phyloP scores from a whole-genome alignment of 92 coral and sea anemone genomes.

The Phenganax marumi region DNA sequence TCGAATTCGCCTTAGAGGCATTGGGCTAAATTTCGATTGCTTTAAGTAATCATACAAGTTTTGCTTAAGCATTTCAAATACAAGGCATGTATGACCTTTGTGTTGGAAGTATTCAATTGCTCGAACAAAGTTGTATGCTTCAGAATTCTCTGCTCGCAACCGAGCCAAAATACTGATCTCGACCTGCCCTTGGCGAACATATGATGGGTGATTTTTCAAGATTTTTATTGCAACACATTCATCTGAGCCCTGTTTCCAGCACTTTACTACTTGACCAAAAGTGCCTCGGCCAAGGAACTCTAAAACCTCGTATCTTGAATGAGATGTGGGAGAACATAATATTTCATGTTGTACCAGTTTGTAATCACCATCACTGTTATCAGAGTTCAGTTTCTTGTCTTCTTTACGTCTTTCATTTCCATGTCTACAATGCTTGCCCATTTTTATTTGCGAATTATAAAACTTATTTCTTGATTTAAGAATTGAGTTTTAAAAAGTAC shows the following conservation, averaged over 20 bases:
- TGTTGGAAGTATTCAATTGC: conserved; percentile 98
- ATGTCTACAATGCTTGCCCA: conserved; percentile 59
- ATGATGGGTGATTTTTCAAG: conserved; percentile 95
- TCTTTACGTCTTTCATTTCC: conserved; percentile 66
- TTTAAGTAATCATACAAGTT: conserved; percentile 92
- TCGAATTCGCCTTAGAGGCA: conserved; percentile 84
- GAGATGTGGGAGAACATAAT: conserved; percentile 81
- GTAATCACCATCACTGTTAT: conserved; percentile 91
- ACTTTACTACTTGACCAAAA: conserved; percentile 95
- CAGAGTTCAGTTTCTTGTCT: conserved; percentile 65
- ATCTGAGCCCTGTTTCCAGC: conserved; percentile 98
- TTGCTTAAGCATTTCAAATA: conserved; percentile 95
- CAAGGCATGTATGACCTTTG: conserved; percentile 90
- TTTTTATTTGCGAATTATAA: conserved; percentile 59
- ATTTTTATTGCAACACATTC: conserved; percentile 92
- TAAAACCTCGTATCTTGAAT: conserved; percentile 75
- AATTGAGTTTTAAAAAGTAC: not conserved
- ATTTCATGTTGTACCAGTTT: conserved; percentile 90
- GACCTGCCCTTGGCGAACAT: conserved; percentile 96
- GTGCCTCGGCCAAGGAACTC: conserved; percentile 99
- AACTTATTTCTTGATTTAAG: conserved; percentile 4
- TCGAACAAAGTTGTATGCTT: conserved; percentile 95
- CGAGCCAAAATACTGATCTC: conserved; percentile 93
- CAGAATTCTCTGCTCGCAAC: conserved; percentile 95
- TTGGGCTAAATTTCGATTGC: conserved; percentile 91